Evolutionary conservation across 1,140 invertebrate species (phyloP).

Genomic region (Drosophila takahashii): DNA sequence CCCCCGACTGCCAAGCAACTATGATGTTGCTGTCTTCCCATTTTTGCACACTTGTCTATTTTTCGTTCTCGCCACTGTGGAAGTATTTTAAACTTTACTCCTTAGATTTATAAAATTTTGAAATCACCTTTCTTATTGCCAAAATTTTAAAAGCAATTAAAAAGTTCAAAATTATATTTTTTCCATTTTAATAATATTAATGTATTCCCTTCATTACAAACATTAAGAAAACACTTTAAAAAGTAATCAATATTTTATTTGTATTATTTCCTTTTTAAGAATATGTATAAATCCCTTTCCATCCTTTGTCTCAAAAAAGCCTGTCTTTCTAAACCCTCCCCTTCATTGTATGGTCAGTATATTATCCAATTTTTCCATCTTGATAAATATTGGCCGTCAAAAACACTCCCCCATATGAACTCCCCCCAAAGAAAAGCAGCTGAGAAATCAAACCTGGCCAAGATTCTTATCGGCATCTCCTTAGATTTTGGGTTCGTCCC

Average conservation of each 20-base stretch:
- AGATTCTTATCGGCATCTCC: constrained; percentile 24
- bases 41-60: constrained; percentile 45
- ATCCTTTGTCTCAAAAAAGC: neutral
- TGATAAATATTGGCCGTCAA: neutral
- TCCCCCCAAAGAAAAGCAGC: neutral
- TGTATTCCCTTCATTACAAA: no score
- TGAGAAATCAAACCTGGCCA: constrained; percentile 36
- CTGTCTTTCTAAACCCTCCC: neutral
- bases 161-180: neutral
- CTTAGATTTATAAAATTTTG: no score
- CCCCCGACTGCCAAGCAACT: constrained; percentile 58
- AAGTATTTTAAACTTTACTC: neutral
- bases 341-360: constrained; percentile 3
- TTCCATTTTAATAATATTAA: no score
- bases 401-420: constrained; percentile 13
- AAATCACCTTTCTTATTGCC: no score
- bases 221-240: no score
- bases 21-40: constrained; percentile 50
- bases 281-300: neutral
- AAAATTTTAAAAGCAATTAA: no score
- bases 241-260: no score
- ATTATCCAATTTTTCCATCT: neutral
- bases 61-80: constrained; percentile 33
- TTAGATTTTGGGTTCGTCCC: neutral
- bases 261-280: no score